These are phyloP conservation scores for Anomalospiza imberbis DNA, from an alignment of 2,797 vertebrate genomes.

Conservation along the genomic window DNA sequence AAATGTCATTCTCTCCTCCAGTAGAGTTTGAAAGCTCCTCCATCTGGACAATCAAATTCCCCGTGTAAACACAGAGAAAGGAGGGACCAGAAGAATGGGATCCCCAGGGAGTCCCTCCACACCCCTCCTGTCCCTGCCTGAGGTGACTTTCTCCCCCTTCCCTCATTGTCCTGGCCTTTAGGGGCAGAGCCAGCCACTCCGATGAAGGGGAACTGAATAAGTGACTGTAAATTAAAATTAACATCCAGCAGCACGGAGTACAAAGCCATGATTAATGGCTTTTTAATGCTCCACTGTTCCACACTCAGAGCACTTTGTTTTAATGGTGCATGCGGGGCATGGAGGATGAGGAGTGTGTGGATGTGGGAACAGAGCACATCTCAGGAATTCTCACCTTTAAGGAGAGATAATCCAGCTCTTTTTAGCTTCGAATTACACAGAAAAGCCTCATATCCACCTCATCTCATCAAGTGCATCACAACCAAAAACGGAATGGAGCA, in stretches of 20 bases:
- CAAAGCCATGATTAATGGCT: conserved; percentile 62
- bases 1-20: conserved; percentile 45
- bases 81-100: not conserved
- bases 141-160: conserved; percentile 28
- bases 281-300: conserved; percentile 30
- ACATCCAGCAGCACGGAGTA: conserved; percentile 55
- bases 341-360: not conserved
- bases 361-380: not conserved
- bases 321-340: not conserved
- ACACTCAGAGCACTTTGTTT: conserved; percentile 34
- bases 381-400: not conserved
- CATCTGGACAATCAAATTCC: conserved; percentile 42
- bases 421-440: not conserved
- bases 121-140: not conserved
- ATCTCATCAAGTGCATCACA: not conserved
- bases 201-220: conserved; percentile 36
- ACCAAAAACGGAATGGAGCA: not conserved
- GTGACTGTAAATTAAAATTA: conserved; percentile 67
- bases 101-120: conserved; percentile 1
- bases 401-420: not conserved
- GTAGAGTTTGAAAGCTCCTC: conserved; percentile 7
- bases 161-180: conserved; percentile 23
- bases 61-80: conserved; percentile 22
- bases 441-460: not conserved
- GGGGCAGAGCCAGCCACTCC: conserved; percentile 46